Conservation (phyloP, 2,888 invertebrate genomes). For the Ferdinandea cuprea region DNA sequence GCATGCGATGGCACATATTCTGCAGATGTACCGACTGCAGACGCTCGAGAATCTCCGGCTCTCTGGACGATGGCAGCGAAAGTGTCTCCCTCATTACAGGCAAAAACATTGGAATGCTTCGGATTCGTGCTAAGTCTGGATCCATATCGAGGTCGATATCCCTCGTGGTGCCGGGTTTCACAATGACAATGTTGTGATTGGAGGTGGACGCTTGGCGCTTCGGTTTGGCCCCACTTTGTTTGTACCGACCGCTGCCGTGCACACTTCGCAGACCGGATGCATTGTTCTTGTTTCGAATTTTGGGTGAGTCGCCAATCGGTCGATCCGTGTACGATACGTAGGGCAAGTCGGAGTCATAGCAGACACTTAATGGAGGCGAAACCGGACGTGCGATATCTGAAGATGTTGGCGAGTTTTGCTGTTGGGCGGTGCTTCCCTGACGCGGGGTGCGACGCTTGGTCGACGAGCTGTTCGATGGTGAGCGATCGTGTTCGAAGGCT, state of each 20-base stretch:
- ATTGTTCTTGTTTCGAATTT: constrained; percentile 86
- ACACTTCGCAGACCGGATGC: constrained; percentile 76
- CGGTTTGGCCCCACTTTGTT: constrained; percentile 79
- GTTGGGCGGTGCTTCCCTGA: constrained; percentile 76
- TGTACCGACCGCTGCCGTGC: constrained; percentile 78
- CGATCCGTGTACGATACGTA: constrained; percentile 96
- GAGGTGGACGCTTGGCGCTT: constrained; percentile 83
- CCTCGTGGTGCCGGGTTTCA: constrained; percentile 87
- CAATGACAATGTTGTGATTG: constrained; percentile 91
- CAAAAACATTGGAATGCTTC: constrained; percentile 95
- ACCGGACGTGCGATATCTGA: constrained; percentile 85
- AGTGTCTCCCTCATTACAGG: constrained; percentile 96
- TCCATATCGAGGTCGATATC: constrained; percentile 88
- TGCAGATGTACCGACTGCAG: constrained; percentile 86
- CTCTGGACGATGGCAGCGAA: constrained; percentile 92
- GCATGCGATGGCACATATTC: constrained; percentile 90
- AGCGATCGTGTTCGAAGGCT: constrained; percentile 77
- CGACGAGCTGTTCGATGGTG: constrained; percentile 74
- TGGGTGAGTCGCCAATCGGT: constrained; percentile 95
- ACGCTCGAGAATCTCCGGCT: constrained; percentile 93
- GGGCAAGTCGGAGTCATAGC: constrained; percentile 94
- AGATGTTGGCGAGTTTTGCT: constrained; percentile 79
- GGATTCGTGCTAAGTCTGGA: constrained; percentile 83
- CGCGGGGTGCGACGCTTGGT: constrained; percentile 77
- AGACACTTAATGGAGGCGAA: constrained; percentile 94